These are phyloP conservation scores for Amphilophus citrinellus DNA, from an alignment of 2,113 vertebrate genomes.

Conservation along the genomic window DNA sequence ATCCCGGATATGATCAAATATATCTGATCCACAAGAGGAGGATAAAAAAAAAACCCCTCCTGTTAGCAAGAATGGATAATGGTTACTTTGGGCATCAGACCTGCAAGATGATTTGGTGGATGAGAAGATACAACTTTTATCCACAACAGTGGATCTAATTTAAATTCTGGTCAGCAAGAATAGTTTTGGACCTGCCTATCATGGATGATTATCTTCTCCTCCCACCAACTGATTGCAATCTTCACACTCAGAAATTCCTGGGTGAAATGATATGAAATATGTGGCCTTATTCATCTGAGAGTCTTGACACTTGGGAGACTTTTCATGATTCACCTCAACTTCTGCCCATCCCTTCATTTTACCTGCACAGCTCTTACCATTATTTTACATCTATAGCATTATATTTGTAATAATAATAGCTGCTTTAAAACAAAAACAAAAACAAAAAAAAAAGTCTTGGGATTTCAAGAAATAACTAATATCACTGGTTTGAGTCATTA, in stretches of 20 bases:
- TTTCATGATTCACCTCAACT: not conserved
- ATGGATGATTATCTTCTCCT: slow-evolving; percentile 9
- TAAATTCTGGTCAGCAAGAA: slow-evolving; percentile 1
- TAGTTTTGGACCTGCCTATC: not conserved
- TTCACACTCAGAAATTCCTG: not conserved
- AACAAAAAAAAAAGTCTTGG: not conserved
- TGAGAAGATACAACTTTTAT: not conserved
- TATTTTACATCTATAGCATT: not conserved
- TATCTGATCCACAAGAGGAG: not conserved
- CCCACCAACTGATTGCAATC: slow-evolving; percentile 19
- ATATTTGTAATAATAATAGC: not conserved
- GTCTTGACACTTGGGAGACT: not conserved
- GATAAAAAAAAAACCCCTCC: not conserved
- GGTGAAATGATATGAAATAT: not conserved
- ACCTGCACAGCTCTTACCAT: not conserved
- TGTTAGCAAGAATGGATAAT: not conserved
- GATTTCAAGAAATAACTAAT: not conserved
- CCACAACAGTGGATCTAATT: not conserved
- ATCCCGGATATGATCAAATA: not conserved
- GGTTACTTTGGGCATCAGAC: not conserved
- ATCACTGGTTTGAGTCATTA: not conserved
- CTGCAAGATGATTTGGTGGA: not conserved
- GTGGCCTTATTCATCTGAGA: not conserved
- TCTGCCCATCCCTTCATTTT: not conserved
- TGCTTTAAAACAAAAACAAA: not conserved